These are phyloP conservation scores for Scolopax mira DNA, from an alignment of 2,113 vertebrate genomes.

Conservation along the genomic window DNA sequence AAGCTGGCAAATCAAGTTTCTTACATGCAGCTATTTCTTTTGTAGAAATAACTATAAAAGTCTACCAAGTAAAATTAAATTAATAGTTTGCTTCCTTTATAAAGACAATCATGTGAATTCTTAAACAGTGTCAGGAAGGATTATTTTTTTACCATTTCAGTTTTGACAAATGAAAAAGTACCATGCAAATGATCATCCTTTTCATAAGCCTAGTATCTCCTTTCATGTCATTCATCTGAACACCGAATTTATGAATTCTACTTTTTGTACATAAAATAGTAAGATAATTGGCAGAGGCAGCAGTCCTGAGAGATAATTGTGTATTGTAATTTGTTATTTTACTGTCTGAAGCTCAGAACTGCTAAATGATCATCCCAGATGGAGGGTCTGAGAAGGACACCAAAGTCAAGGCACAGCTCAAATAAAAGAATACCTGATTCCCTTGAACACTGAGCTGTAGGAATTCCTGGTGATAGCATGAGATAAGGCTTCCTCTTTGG, in stretches of 20 bases:
- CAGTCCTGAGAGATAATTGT: background rate
- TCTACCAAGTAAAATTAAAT: background rate
- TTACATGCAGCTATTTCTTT: background rate
- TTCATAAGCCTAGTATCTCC: fast-evolving
- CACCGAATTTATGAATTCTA: background rate
- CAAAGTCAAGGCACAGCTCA: background rate
- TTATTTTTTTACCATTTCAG: background rate
- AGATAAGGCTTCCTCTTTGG: background rate
- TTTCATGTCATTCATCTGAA: background rate
- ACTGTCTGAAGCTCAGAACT: background rate
- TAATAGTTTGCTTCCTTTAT: background rate
- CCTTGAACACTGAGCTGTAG: background rate
- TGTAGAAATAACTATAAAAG: background rate
- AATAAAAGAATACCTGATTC: background rate
- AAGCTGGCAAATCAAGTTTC: background rate
- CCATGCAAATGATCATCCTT: background rate
- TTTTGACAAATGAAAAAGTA: background rate
- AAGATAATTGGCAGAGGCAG: background rate
- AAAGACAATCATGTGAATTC: background rate
- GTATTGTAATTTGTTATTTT: background rate
- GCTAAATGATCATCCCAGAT: background rate
- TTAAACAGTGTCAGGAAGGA: background rate
- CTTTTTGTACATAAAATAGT: background rate
- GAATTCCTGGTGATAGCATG: background rate
- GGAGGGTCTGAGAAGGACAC: background rate